Percentiles rank a stretch among this genome's conserved stretches.
Evolutionary conservation across 2,888 invertebrate species (phyloP).

Genomic region (Apeira syringaria): DNA sequence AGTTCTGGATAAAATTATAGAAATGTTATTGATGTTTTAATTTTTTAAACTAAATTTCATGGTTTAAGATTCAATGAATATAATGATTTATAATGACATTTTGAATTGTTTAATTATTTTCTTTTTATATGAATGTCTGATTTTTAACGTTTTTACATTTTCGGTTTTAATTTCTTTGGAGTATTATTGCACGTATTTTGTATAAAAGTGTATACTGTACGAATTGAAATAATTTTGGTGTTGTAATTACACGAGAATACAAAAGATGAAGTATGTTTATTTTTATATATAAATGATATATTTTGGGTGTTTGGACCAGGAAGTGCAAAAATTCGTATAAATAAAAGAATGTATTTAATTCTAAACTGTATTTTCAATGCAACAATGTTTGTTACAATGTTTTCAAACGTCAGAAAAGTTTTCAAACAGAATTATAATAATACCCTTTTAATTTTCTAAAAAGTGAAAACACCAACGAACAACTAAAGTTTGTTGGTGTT

Average conservation of each 20-base stretch:
- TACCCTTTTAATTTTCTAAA: no score
- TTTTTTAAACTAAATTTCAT: constrained; percentile 1
- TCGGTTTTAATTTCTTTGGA: constrained; percentile 1
- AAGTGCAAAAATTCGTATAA: constrained; percentile 4
- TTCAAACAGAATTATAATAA: no score
- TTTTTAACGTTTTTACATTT: constrained; percentile 4
- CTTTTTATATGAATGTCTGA: constrained; percentile 8
- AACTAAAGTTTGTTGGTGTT: no score
- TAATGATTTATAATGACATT: no score
- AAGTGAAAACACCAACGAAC: no score
- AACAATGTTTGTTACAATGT: no score
- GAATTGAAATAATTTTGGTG: constrained; percentile 8
- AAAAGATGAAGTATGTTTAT: constrained; percentile 6
- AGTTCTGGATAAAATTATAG: no score
- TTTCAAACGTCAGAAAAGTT: no score
- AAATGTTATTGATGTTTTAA: no score
- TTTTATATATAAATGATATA: constrained; percentile 5
- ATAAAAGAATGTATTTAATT: neutral
- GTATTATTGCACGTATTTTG: constrained; percentile 2
- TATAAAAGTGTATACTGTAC: constrained; percentile 2
- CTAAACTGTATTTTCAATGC: no score
- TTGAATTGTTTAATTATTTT: neutral
- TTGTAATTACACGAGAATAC: constrained; percentile 4
- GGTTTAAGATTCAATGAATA: neutral
- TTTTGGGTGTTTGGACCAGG: constrained; percentile 2